Evolutionary conservation across 2,888 invertebrate genomes (phyloP), one percentile per base, ranked within the genome.

Genomic region (Galerucella pusilla): DNA sequence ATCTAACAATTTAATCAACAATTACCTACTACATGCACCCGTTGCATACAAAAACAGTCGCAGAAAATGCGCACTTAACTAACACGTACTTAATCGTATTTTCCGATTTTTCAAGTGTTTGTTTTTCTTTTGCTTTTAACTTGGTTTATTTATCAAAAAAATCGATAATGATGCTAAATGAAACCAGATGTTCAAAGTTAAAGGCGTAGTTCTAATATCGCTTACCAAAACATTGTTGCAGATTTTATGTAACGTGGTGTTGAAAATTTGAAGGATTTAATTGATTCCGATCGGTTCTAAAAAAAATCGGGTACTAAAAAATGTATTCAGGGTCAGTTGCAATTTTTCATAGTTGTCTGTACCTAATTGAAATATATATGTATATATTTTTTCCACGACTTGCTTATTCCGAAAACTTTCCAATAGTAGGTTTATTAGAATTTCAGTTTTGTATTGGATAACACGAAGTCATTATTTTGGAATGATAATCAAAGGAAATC

Each of bases 211-310:
- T 64, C 20, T 35, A 46, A 64, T 64, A 64, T 64, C 64, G 45
- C 7, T 45, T 42, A 64, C 11, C 45, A 64, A 64, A 63, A 64
- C 64, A 46, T 64, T 68, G 68, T 45, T 68, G 68, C 57, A 68
- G 10, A 68, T 68, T 68, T 68, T 42, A 68, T 68, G 68, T 68
- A 68, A 68, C 57, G 57, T 25, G 28, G 59, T 68, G 68, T 68
- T 68, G 68, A 68, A 68, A 57, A 57, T 35, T 35, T 68, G 11
- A 54, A 54, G 16, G 57, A 68, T 68, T 16, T 10, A 57, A 57
- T 57, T 57, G 20, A 49, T 12, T 49, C 25, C 16, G 14, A 52
- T 54, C 12, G 59, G 7, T 57, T 68, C 57, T 57, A 14, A 68
- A 59, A 67, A 67, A 54, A 42, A 57, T 20, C 11, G 20, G n/a